Evolutionary conservation across 2,113 vertebrate species (phyloP).

Genomic region (Gallinago paraguaiae): DNA sequence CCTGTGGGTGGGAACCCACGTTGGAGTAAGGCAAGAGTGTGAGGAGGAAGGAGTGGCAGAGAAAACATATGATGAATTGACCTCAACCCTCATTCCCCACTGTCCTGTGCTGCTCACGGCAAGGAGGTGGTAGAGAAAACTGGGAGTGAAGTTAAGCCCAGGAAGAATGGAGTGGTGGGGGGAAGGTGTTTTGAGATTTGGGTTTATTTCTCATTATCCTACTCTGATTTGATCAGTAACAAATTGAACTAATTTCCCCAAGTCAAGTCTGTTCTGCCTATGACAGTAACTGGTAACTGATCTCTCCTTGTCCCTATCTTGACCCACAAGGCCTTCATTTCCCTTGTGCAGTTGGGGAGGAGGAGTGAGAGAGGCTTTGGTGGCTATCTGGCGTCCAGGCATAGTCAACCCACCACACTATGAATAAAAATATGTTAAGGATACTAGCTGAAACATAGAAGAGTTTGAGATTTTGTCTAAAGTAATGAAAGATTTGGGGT

Average conservation of each 20-base stretch:
- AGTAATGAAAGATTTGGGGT: not conserved
- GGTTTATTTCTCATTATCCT: not conserved
- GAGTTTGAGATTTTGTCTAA: not conserved
- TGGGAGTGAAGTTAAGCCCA: not conserved
- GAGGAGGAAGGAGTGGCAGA: not conserved
- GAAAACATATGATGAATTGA: not conserved
- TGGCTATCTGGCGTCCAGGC: not conserved
- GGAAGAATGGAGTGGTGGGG: not conserved
- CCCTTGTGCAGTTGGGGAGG: not conserved
- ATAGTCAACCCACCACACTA: not conserved
- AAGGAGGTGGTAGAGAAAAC: not conserved
- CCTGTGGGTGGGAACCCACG: not conserved
- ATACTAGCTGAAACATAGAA: not conserved
- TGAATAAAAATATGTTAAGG: not conserved
- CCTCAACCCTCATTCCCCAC: not conserved
- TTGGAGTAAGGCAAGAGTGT: not conserved
- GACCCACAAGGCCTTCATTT: fast-evolving
- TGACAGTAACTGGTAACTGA: too few relatives aligned
- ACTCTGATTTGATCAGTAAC: not conserved
- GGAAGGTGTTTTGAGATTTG: too few relatives aligned
- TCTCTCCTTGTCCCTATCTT: not conserved
- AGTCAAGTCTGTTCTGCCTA: not conserved
- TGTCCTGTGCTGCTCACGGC: not conserved
- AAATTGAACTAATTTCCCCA: not conserved
- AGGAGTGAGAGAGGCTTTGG: not conserved